These are phyloP conservation scores for Alces alces DNA, from an alignment of 2,113 vertebrate species.

Conservation along the genomic window DNA sequence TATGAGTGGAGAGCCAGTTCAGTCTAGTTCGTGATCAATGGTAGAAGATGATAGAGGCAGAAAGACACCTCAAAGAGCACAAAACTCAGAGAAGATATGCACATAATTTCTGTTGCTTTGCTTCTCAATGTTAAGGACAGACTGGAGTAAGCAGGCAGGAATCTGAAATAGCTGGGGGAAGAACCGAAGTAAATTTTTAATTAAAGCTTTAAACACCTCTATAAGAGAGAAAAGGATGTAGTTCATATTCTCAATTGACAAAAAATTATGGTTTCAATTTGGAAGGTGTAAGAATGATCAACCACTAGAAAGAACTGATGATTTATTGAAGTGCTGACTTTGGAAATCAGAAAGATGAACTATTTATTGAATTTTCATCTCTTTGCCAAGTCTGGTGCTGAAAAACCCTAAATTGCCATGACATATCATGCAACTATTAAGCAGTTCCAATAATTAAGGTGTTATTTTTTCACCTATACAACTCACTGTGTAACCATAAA, in stretches of 20 bases:
- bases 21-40: background rate
- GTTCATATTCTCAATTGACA: background rate
- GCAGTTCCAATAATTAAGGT: background rate
- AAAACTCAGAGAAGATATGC: background rate
- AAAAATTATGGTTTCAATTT: background rate
- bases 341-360: slow-evolving; percentile 15
- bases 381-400: background rate
- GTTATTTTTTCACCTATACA: background rate
- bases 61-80: background rate
- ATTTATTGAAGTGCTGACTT: background rate
- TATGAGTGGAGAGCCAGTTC: background rate
- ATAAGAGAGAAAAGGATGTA: background rate
- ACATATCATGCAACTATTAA: background rate
- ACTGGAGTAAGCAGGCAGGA: background rate
- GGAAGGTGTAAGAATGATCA: background rate
- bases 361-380: background rate
- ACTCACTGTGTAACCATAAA: background rate
- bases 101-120: background rate
- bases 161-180: background rate
- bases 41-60: background rate
- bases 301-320: background rate
- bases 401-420: background rate
- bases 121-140: background rate
- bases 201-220: background rate
- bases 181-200: background rate